These are phyloP conservation scores for Pungitius pungitius DNA, from an alignment of 2,113 vertebrate species.

Conservation along the genomic window DNA sequence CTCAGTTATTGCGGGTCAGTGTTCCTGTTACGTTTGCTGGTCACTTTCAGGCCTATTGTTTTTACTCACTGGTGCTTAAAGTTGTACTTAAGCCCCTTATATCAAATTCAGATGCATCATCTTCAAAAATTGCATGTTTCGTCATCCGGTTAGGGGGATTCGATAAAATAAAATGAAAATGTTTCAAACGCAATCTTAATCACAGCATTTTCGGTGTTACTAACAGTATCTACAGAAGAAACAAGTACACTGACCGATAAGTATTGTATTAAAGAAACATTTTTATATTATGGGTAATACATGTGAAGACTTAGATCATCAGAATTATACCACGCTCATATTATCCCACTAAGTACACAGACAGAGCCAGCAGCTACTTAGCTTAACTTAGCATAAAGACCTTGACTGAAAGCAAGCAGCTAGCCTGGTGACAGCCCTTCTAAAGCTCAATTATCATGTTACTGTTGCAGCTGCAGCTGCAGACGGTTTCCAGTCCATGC, in stretches of 20 bases:
- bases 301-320: background rate
- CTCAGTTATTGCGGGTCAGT: conserved; percentile 26
- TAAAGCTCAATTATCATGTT: background rate
- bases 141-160: conserved; percentile 9
- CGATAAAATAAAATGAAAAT: background rate
- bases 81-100: background rate
- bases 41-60: conserved; percentile 6
- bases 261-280: background rate
- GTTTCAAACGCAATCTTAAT: background rate
- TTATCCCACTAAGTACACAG: background rate
- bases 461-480: background rate
- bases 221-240: background rate
- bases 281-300: background rate
- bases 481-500: background rate
- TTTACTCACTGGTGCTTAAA: conserved; percentile 2
- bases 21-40: conserved; percentile 10
- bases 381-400: conserved; percentile 1
- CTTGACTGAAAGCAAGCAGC: no score
- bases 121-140: conserved; percentile 23
- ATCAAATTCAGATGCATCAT: background rate
- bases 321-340: background rate
- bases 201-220: background rate
- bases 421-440: background rate
- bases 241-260: background rate
- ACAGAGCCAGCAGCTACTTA: background rate